Percentiles rank a stretch among this genome's conserved stretches.
Evolutionary conservation across 2,113 vertebrate species (phyloP).

Genomic region (Gnathonemus echidnorhynchus): DNA sequence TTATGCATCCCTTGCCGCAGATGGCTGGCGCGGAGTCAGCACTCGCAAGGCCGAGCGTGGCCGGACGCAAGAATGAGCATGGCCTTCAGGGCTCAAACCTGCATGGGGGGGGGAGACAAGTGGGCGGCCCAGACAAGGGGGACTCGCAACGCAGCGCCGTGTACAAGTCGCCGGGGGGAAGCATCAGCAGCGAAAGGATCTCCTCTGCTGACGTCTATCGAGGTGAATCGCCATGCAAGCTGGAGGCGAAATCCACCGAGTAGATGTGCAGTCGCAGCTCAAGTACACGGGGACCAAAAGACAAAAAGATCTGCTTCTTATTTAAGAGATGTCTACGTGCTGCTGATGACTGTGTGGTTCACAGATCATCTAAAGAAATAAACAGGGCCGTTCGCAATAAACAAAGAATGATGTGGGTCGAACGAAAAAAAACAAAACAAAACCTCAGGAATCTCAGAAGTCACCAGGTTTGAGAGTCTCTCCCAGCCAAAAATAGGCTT

Average conservation of each 20-base stretch:
- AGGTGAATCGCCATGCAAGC: neutral
- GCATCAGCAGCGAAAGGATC: constrained; percentile 14
- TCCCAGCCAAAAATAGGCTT: constrained; percentile 49
- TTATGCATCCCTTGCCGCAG: constrained; percentile 22
- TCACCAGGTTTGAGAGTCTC: constrained; percentile 48
- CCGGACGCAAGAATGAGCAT: neutral
- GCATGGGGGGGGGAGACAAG: neutral
- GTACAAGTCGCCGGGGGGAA: constrained; percentile 15
- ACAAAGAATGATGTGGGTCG: constrained; percentile 34
- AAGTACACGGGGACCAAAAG: constrained; percentile 21
- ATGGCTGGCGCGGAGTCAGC: constrained; percentile 29
- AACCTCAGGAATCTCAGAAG: constrained; percentile 50
- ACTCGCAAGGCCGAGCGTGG: constrained; percentile 13
- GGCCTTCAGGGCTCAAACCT: constrained; percentile 32
- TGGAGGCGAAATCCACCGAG: constrained; percentile 31
- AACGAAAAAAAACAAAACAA: constrained; percentile 5
- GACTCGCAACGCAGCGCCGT: constrained; percentile 26
- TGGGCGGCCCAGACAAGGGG: constrained; percentile 22
- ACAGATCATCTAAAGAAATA: constrained; percentile 20
- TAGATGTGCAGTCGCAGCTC: constrained; percentile 32
- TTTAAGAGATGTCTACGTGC: neutral
- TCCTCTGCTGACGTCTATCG: constrained; percentile 24
- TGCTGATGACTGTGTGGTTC: constrained; percentile 14
- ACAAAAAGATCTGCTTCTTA: constrained; percentile 9
- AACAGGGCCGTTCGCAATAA: constrained; percentile 29